Evolutionary conservation across 2,888 invertebrate species (phyloP), one percentile per base, ranked within the genome.

Genomic region (Saturnia pavonia): DNA sequence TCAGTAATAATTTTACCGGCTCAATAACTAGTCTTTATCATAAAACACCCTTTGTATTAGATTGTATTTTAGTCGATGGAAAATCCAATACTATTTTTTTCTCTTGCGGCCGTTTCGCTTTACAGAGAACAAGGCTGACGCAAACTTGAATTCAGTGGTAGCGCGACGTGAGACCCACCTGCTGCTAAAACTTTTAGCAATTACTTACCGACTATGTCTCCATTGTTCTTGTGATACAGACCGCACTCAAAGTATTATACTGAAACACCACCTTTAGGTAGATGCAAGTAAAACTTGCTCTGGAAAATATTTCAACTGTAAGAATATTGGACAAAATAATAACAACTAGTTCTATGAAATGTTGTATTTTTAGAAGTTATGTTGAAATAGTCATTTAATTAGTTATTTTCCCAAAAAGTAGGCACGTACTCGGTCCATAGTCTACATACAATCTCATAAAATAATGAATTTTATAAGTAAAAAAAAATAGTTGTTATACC

Each of bases 101-200:
- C 74, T 70, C 25, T 73, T 72, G 71, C 70, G 68, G 65, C n/a
- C 40, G 40, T n/a, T 57, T 40, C 16, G 40, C n/a, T 40, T 65
- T 40, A 19, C 19, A 25, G 19, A n/a, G 65, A 65, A 71, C 72
- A 72, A 72, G 71, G 70, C 57, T 69, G 43, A 71, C 69, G 67
- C 71, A 70, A 72, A 71, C 42, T 22, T 71, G 68, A 69, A 48
- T 14, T 65, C 69, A 71, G 57, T 72, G 57, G 68, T 70, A 66
- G 72, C 72, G 73, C 73, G 48, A 68, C 68, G 67, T 40, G 42
- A 68, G 69, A 67, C 72, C 54, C 71, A 74, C 72, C 74, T 73
- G 74, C 43, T 68, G 63, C 70, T 73, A 67, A 72, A 76, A 74
- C 72, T 74, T 57, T 74, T n/a, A 72, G 74, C 72, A 75, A 74